phyloP scores from a whole-genome alignment of 2,113 vertebrate genomes.

The Oreochromis niloticus region DNA sequence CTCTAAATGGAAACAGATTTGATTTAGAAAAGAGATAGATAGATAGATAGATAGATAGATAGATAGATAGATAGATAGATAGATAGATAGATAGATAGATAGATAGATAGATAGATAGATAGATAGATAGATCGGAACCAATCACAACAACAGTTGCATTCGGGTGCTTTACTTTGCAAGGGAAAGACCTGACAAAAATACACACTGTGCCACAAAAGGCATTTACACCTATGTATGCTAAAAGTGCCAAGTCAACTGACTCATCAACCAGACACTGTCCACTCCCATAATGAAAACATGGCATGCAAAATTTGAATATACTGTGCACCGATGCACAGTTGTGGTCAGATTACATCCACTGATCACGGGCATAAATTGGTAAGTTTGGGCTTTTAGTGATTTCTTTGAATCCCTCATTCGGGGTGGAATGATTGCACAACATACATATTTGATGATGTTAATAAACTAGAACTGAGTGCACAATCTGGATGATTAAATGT shows the following conservation, averaged over 20 bases:
- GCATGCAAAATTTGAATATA: not conserved
- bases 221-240: not conserved
- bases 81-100: not conserved
- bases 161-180: not conserved
- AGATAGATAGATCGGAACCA: not conserved
- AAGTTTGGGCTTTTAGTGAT: not conserved
- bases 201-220: not conserved
- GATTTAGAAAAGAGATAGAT: too few relatives aligned
- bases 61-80: too few relatives aligned
- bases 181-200: not conserved
- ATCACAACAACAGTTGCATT: not conserved
- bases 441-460: not conserved
- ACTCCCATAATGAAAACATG: too few relatives aligned
- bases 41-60: accelerated
- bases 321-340: not conserved
- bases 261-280: not conserved
- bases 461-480: not conserved
- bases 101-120: accelerated
- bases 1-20: not conserved
- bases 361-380: not conserved
- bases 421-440: not conserved
- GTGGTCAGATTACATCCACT: not conserved
- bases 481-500: not conserved
- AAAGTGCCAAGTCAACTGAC: not conserved
- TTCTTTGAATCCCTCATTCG: not conserved